Conservation (phyloP, 2,113 vertebrate genomes). For the Toxostoma redivivum region DNA sequence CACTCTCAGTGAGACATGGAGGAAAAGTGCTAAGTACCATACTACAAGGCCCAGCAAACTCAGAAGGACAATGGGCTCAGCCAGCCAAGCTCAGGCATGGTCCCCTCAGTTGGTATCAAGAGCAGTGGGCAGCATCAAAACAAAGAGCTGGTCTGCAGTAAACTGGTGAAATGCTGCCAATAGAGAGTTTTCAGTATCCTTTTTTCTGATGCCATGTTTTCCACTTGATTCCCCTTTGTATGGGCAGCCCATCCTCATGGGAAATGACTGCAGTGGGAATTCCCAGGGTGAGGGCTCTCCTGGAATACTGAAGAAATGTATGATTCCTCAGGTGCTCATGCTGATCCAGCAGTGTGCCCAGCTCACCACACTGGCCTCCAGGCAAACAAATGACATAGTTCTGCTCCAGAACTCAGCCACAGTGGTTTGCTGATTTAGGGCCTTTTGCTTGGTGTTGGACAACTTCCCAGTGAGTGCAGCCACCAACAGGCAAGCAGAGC, state of each 20-base stretch:
- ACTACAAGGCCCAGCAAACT: neutral
- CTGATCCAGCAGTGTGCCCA: neutral
- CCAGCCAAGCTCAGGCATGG: neutral
- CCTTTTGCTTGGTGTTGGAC: neutral
- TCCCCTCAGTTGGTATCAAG: neutral
- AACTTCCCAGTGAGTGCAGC: neutral
- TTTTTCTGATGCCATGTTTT: neutral
- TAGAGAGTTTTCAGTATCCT: neutral
- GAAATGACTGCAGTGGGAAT: neutral
- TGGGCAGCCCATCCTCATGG: neutral
- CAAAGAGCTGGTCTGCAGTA: neutral
- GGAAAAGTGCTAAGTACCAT: neutral
- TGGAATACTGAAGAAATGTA: neutral
- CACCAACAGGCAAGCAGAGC: neutral
- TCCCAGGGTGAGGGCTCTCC: neutral
- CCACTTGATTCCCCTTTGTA: neutral
- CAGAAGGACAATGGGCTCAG: neutral
- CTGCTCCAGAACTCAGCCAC: neutral
- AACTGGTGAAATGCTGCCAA: neutral
- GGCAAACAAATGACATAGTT: neutral
- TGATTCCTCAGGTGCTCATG: neutral
- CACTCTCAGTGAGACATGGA: neutral
- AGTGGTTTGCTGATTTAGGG: neutral
- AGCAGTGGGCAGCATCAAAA: neutral
- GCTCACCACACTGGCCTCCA: neutral